Base-by-base conservation (phyloP, 2,797 vertebrate genomes). In the Salmo trutta region DNA sequence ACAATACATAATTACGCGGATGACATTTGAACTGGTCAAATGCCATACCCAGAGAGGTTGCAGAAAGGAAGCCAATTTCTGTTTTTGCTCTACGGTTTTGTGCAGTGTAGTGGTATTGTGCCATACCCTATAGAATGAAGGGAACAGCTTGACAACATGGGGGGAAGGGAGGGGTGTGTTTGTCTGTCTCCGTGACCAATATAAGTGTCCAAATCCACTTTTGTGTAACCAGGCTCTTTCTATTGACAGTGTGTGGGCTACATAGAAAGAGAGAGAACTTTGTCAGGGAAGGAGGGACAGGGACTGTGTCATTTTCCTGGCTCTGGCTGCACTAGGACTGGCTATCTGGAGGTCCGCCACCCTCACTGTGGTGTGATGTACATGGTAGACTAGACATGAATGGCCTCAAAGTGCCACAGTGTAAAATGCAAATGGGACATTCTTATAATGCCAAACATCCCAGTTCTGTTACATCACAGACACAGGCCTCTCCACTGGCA, bases 391-490 rank as follows among this genome's bases (percentile, higher is more conserved):
- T 93, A 92, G 90, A 93, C 94, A 94, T 90, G 91, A 94, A 94
- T 93, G 90, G 88, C 80, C 86, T 68, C 84, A 88, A 87, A 91
- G 88, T 90, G 86, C 88, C 88, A 91, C 88, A 88, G 85, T 90
- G 90, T 90, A 82, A 68, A 88, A 90, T 91, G 87, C 90, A 93
- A 93, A 92, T 91, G 87, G 93, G 91, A 89, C 93, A 94, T 92
- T 93, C 93, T 93, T 92, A 93, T 93, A 92, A 94, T 93, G 90
- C 91, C 93, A 92, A 91, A 91, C 92, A 92, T 93, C 92, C 92
- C 91, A 78, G 89, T 93, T 91, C 79, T 84, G 91, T 94, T 94
- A 92, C 93, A 93, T 94, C 94, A 94, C 87, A 88, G 88, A 83
- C 70, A 71, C 36, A 52, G 70, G 14, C 70, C 88, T 62, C 85